Base-by-base conservation (phyloP, 2,113 vertebrate genomes). In the Bufo bufo region DNA sequence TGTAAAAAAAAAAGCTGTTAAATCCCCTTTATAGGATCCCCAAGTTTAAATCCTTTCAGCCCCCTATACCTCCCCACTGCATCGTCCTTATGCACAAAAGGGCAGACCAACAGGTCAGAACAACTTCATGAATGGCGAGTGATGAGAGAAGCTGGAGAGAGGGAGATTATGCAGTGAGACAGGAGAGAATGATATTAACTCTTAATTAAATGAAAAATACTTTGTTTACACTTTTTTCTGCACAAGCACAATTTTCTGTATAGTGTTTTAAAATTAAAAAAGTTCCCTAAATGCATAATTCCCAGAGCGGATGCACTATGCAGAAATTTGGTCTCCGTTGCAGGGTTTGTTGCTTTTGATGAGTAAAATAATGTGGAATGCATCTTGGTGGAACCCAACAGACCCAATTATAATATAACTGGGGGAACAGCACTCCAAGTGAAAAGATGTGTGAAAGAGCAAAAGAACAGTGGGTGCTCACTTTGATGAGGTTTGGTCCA, bases 1-100 rank as follows among this genome's bases (percentile, higher is more conserved):
- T 96, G 92, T 90, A 94, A 95, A 98, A 99, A 98, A 99, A 98
- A 99, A 98, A 98, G 97, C 94, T 90, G 94, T 96, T 97, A 97
- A 97, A 97, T 97, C 98, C 95, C 95, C 96, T 96, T 99, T 98
- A 98, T 96, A 92, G 93, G 94, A 97, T 96, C 94, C 97, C 82
- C 59, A 89, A 45, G 74, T 84, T 69, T 47, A 77, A 84, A 83
- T 84, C 82, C 82, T 78, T 78, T 78, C 82, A 89, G 91, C 94
- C 33, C 89, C 92, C 92, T 91, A 89, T 90, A 90, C 90, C 91
- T 86, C 84, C 90, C 90, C 69, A 50, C 52, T 75, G 80, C 47
- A 78, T 47, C 79, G 81, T 43, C 66, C 90, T 90, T 85, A 90
- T 92, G 88, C 47, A 20, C 2, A 71, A 91, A 89, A 61, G 87